These are phyloP conservation scores for Microplitis deprimator DNA, from an alignment of 2,888 invertebrate genomes.

Conservation along the genomic window DNA sequence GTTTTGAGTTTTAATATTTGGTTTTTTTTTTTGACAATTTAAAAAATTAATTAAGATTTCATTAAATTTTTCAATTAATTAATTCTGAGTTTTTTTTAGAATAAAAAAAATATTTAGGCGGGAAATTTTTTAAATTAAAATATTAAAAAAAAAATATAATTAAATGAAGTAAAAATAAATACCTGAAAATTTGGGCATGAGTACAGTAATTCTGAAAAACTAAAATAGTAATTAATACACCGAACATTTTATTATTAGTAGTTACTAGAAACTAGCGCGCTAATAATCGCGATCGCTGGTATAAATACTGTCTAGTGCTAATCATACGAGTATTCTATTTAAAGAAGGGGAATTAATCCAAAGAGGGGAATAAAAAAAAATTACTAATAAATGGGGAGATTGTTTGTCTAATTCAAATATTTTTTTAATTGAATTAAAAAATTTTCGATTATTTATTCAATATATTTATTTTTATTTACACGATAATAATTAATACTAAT, in stretches of 20 bases:
- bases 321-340: neutral
- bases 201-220: constrained; percentile 42
- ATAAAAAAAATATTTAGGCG: too few relatives aligned
- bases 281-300: constrained; percentile 27
- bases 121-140: neutral
- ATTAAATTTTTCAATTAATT: neutral
- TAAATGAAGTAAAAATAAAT: constrained; percentile 39
- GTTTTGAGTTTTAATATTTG: too few relatives aligned
- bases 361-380: too few relatives aligned
- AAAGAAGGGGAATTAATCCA: neutral
- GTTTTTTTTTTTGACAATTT: constrained; percentile 28
- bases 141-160: neutral
- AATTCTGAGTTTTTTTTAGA: too few relatives aligned
- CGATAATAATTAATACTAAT: too few relatives aligned
- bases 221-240: constrained; percentile 48
- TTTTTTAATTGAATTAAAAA: too few relatives aligned
- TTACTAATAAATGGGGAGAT: too few relatives aligned
- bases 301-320: too few relatives aligned
- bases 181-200: constrained; percentile 51
- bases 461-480: too few relatives aligned
- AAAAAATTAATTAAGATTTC: constrained; percentile 14
- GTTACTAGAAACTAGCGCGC: constrained; percentile 47
- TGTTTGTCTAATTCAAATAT: too few relatives aligned
- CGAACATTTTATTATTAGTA: constrained; percentile 53
- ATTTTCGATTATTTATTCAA: too few relatives aligned